Percentiles rank a stretch among this genome's conserved stretches.
Evolutionary conservation across 2,888 invertebrate genomes (phyloP).

Genomic region (Frankliniella fusca): DNA sequence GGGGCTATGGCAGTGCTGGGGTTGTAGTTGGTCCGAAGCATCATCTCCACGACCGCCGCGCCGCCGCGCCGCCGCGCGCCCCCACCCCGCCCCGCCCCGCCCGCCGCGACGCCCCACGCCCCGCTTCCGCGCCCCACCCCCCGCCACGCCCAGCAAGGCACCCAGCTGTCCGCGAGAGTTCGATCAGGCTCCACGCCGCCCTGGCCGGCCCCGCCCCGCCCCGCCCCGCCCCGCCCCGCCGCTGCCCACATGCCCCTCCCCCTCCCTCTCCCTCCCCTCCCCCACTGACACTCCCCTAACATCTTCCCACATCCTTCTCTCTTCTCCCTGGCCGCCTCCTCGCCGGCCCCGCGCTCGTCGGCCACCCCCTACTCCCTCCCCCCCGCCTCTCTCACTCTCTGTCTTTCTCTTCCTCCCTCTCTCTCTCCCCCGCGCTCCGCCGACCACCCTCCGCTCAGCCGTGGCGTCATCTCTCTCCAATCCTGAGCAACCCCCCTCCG

Average conservation of each 20-base stretch:
- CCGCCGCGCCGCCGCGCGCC: no score
- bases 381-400: no score
- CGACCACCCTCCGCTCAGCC: neutral
- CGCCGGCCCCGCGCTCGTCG: neutral
- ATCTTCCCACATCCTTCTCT: conserved; percentile 20
- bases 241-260: neutral
- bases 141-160: neutral
- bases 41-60: neutral
- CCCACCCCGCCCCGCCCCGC: no score
- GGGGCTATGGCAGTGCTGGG: neutral
- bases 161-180: neutral
- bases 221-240: neutral
- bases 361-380: neutral
- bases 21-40: neutral
- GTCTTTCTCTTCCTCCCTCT: neutral
- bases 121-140: no score
- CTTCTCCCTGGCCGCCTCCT: neutral
- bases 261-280: neutral
- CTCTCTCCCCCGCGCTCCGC: neutral
- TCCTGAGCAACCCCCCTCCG: neutral
- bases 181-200: neutral
- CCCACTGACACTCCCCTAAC: conserved; percentile 16
- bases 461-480: conserved; percentile 2
- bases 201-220: neutral
- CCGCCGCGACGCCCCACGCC: no score